Conservation (phyloP, 2,113 vertebrate species). For the Leptobrachium ailaonicum region DNA sequence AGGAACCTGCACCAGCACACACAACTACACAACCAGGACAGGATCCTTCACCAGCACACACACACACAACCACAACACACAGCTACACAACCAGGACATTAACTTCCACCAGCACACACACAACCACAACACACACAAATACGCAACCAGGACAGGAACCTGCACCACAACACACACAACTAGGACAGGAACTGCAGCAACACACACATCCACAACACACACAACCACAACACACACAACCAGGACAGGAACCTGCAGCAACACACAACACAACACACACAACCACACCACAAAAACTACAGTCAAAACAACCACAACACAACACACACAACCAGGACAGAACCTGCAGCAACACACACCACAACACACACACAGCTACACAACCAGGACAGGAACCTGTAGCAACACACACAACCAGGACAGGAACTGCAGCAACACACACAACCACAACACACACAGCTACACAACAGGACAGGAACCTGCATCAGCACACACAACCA, state of each 20-base stretch:
- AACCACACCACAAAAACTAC: not conserved
- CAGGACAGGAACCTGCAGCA: too few species aligned
- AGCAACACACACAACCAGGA: not conserved
- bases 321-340: too few species aligned
- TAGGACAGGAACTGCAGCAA: too few species aligned
- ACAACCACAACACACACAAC: too few species aligned
- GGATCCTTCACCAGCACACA: slow-evolving; percentile 58
- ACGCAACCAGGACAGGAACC: not conserved
- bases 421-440: too few species aligned
- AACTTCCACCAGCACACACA: slow-evolving; percentile 67
- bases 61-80: too few species aligned
- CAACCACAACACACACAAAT: not conserved
- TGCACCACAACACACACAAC: not conserved
- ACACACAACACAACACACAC: not conserved
- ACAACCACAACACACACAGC: too few species aligned
- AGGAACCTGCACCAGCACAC: too few species aligned
- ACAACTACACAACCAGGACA: slow-evolving; percentile 58
- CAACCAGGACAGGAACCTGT: too few species aligned
- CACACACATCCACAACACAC: slow-evolving; percentile 34
- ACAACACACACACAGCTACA: too few species aligned
- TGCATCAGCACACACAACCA: slow-evolving; percentile 52
- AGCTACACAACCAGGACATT: slow-evolving; percentile 60
- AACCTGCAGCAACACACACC: too few species aligned
- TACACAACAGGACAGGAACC: slow-evolving; percentile 57
- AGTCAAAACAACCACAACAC: not conserved